A percentile compares a stretch with the other conserved stretches of the same genome.
These are phyloP conservation scores for Zoroaster sp. DNA, from an alignment of 53 echinoderm and acorn worm species.

Conservation along the genomic window DNA sequence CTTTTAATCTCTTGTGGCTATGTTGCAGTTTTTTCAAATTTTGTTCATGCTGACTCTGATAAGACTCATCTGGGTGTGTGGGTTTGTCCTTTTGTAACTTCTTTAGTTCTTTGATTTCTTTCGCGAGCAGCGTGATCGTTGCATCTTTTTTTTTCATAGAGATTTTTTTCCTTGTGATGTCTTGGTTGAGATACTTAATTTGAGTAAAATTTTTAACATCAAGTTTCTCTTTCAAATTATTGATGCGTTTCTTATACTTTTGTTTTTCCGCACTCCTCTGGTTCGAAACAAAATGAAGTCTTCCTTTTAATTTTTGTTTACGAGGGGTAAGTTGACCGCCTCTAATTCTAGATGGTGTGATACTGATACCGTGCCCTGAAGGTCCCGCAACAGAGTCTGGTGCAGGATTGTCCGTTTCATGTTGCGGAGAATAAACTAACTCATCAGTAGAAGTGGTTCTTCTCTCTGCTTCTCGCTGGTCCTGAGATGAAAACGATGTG, in stretches of 20 bases:
- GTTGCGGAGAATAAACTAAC: no score
- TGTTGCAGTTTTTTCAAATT: neutral
- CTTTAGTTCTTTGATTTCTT: neutral
- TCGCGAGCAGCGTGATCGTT: neutral
- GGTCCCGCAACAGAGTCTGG: neutral
- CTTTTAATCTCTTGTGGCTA: neutral
- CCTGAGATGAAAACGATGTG: neutral
- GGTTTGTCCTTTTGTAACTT: neutral
- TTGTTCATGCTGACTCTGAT: neutral
- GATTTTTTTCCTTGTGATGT: conserved; percentile 3
- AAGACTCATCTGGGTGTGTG: neutral
- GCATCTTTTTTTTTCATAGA: conserved; percentile 27
- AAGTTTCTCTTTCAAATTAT: neutral
- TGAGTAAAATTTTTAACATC: neutral
- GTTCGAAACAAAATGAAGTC: neutral
- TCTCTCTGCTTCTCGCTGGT: neutral
- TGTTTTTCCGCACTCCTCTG: neutral
- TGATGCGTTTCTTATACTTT: conserved; percentile 5
- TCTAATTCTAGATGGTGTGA: conserved; percentile 15
- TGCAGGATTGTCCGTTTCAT: neutral
- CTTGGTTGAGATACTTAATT: conserved; percentile 28
- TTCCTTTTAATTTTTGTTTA: neutral
- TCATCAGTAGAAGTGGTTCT: neutral
- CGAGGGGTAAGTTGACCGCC: neutral
- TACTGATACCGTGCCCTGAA: no score